A percentile compares a stretch with the other conserved stretches of the same genome.
phyloP scores from a whole-genome alignment of 2,888 invertebrate genomes.

The Orchestes rusci region DNA sequence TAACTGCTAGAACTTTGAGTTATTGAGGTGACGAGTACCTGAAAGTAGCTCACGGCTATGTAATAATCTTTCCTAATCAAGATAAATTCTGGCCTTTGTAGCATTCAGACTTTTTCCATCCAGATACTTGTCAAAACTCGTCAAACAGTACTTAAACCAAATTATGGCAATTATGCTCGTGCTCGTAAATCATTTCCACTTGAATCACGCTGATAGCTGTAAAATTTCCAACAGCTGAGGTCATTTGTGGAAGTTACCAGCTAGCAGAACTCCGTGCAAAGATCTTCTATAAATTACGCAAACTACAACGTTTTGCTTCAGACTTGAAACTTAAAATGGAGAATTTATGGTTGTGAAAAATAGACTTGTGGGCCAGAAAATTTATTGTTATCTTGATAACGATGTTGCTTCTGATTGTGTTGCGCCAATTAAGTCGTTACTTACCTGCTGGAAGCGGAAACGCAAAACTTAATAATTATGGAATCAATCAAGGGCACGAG shows the following conservation, averaged over 20 bases:
- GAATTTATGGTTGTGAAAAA: slow-evolving; percentile 24
- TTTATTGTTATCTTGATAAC: slow-evolving; percentile 30
- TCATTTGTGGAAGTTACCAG: slow-evolving; percentile 16
- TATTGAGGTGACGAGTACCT: too few species aligned
- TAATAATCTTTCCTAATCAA: too few species aligned
- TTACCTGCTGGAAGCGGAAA: slow-evolving; percentile 23
- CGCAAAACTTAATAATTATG: slow-evolving; percentile 25
- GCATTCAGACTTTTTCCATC: too few species aligned
- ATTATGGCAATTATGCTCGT: too few species aligned
- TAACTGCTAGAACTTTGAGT: too few species aligned
- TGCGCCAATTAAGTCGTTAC: slow-evolving; percentile 29
- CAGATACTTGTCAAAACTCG: too few species aligned
- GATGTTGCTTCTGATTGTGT: slow-evolving; percentile 25
- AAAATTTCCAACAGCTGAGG: slow-evolving; percentile 23
- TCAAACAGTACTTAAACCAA: too few species aligned
- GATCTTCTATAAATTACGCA: slow-evolving; percentile 22
- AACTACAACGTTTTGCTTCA: slow-evolving; percentile 22
- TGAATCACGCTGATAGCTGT: slow-evolving; percentile 22
- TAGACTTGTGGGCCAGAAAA: slow-evolving; percentile 28
- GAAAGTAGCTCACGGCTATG: too few species aligned
- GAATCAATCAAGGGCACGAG: slow-evolving; percentile 25
- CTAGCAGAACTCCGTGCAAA: slow-evolving; percentile 21
- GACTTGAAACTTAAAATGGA: slow-evolving; percentile 22
- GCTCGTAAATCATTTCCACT: slow-evolving; percentile 15
- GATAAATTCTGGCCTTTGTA: too few species aligned